A percentile compares a stretch with the other conserved stretches of the same genome.
Conservation (phyloP, 2,113 vertebrate genomes). For the Chelonoidis abingdonii region DNA sequence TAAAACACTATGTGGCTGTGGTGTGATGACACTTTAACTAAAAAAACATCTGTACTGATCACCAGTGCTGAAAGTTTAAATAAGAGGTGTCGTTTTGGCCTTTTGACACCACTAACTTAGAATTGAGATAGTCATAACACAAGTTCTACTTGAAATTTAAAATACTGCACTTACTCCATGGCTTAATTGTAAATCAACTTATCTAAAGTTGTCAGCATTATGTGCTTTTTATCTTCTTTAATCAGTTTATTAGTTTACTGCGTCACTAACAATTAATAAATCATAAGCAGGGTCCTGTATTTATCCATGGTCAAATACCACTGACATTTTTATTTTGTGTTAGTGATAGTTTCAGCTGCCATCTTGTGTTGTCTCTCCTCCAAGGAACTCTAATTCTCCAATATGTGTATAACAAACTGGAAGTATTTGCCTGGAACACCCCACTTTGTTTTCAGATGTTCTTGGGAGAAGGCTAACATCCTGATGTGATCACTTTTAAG, state of each 20-base stretch:
- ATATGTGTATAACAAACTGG: neutral
- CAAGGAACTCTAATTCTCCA: neutral
- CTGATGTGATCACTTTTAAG: neutral
- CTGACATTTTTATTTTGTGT: neutral
- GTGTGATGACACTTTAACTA: rapidly evolving
- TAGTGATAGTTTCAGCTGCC: neutral
- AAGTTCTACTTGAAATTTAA: neutral
- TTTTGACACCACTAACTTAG: neutral
- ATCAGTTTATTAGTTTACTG: neutral
- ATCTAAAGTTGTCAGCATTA: neutral
- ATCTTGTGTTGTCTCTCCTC: neutral
- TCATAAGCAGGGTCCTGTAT: neutral
- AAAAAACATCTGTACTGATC: neutral
- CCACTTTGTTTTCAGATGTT: neutral
- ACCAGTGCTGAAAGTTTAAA: neutral
- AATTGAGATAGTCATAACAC: neutral
- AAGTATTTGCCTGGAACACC: neutral
- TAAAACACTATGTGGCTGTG: neutral
- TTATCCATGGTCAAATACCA: neutral
- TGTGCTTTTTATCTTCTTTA: neutral
- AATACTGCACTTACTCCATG: neutral
- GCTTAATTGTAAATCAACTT: neutral
- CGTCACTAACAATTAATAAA: neutral
- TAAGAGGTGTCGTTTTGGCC: neutral
- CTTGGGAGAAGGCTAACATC: too few species aligned